Base-by-base conservation (phyloP, 30 jellyfish, hydroid and myxozoan genomes). In the Haliclystus octoradiatus region DNA sequence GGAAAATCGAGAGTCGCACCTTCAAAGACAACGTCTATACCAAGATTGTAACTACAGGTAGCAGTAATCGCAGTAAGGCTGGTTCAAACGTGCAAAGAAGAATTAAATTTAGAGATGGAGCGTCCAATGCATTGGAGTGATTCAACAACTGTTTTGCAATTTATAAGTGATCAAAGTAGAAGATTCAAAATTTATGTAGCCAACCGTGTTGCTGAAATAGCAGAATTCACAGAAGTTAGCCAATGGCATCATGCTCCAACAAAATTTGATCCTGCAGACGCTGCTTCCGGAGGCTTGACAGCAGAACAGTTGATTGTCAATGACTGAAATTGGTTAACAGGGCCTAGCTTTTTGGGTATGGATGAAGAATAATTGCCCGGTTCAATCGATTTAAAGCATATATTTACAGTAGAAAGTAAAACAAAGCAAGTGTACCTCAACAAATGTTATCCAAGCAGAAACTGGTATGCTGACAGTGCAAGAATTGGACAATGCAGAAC, bases 1-100 rank as follows among this genome's bases (percentile, higher is more conserved):
- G 72, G 13, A 14, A 73, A 73, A 62, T 31, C 84, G 14, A 73
- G 84, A 62, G 91, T 77, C 27, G 91, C 81, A 28, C 91, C 91
- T 19, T 49, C 69, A 51, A 77, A 77, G 50, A 35, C 25, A 26
- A 32, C 69, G 63, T 19, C 65, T 34, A 77, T 77, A 9, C 91
- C 91, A 14, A 24, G 91, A 13, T 33, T 77, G 0, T 75, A 77
- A 52, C 82, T 67, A 13, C 0, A 23, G 12, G 72, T 27, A 5
- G 72, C 47, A 62, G 60, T 62, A 4, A 13, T 30, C 13, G 27
- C 62, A 2, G 34, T 26, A 2, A 12, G 60, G 3, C 19, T 62
- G 62, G 3, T 26, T 2, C 9, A 26, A 13, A 4, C 72, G 13
- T 26, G 27, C 27, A 9, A 26, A n/a, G 7, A 13, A 62, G 47